These are phyloP conservation scores for Sorex maritimensis DNA, from an alignment of 2,797 vertebrate genomes.

Conservation along the genomic window DNA sequence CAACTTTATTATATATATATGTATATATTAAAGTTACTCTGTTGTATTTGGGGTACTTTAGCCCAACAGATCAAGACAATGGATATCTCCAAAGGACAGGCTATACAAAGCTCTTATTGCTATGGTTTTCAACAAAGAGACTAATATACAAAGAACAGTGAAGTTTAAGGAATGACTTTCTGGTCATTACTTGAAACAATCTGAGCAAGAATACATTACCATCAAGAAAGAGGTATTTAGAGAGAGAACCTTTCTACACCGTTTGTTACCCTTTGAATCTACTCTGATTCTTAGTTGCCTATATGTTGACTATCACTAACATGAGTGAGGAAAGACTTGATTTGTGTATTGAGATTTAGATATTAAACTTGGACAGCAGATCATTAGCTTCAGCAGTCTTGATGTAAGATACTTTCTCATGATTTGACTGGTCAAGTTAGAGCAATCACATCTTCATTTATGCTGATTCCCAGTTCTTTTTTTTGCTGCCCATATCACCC, in stretches of 20 bases:
- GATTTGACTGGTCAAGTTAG: neutral
- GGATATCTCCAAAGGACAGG: constrained; percentile 29
- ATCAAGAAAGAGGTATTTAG: neutral
- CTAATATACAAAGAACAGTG: neutral
- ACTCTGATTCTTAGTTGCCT: neutral
- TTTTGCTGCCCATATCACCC: neutral
- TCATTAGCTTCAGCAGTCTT: neutral
- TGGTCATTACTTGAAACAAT: neutral
- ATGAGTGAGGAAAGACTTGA: neutral
- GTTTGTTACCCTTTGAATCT: neutral
- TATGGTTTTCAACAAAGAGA: neutral
- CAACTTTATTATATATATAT: too few relatives aligned
- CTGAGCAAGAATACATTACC: neutral
- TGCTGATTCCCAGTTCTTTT: neutral
- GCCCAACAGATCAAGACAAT: neutral
- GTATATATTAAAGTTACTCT: too few relatives aligned
- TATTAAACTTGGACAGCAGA: neutral
- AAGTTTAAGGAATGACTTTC: neutral
- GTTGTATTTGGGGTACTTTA: too few relatives aligned
- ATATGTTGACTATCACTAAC: neutral
- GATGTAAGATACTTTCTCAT: neutral
- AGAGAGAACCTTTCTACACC: neutral
- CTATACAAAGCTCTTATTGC: constrained; percentile 57
- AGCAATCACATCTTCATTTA: neutral
- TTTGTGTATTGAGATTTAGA: neutral